phyloP scores from a whole-genome alignment of 1,140 invertebrate species.

The Meloidogyne floridensis region DNA sequence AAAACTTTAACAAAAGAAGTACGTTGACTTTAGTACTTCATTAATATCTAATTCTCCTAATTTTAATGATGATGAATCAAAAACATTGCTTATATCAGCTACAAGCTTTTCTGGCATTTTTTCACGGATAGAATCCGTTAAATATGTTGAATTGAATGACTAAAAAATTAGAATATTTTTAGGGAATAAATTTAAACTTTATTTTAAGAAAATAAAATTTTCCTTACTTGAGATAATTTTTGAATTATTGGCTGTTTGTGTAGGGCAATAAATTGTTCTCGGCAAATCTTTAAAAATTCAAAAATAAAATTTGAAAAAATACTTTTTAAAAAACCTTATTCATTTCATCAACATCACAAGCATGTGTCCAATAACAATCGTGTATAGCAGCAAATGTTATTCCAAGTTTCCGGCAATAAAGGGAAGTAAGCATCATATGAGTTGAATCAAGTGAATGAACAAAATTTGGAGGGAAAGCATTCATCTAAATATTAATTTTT shows the following conservation, averaged over 20 bases:
- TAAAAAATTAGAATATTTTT: not conserved
- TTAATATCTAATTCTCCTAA: not conserved
- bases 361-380: conserved; percentile 99
- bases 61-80: not conserved
- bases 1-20: not conserved
- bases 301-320: not conserved
- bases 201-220: not conserved
- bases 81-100: not conserved
- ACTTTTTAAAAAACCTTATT: conserved; percentile 71
- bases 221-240: conserved; percentile 73
- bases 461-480: conserved; percentile 98
- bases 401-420: conserved; percentile 78
- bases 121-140: not conserved
- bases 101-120: not conserved
- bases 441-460: conserved; percentile 96
- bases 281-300: conserved; percentile 73
- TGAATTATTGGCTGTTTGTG: conserved; percentile 90
- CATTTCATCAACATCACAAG: conserved; percentile 82
- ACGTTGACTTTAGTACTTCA: not conserved
- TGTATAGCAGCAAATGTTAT: conserved; percentile 95
- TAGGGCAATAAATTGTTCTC: conserved; percentile 91
- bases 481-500: conserved; percentile 82
- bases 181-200: not conserved
- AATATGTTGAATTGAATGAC: not conserved
- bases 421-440: conserved; percentile 98